Conservation (phyloP, 2,797 vertebrate genomes). For the Gymnothorax javanicus region DNA sequence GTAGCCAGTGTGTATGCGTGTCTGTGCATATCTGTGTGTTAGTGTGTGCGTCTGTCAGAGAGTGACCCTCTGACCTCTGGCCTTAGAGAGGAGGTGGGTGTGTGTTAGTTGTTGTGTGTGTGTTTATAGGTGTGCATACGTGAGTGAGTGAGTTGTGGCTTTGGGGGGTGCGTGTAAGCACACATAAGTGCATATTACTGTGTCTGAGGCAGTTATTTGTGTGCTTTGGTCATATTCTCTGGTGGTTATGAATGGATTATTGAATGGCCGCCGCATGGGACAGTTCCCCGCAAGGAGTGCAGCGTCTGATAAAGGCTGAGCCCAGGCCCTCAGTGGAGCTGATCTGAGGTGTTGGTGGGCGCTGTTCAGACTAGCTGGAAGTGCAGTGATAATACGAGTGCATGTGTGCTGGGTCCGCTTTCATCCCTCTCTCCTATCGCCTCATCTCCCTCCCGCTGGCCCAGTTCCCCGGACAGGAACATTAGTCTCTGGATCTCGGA, state of each 20-base stretch:
- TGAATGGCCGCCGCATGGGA: not conserved
- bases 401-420: slow-evolving; percentile 41
- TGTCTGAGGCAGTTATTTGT: not conserved
- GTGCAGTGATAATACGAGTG: slow-evolving; percentile 45
- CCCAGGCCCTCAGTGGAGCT: slow-evolving; percentile 20
- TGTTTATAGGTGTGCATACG: not conserved
- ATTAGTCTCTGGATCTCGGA: slow-evolving; percentile 63
- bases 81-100: slow-evolving; percentile 16
- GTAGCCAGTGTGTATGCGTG: not conserved
- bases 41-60: not conserved
- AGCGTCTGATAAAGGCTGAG: slow-evolving; percentile 28
- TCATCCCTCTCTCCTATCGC: slow-evolving; percentile 29
- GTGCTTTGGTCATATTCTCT: not conserved
- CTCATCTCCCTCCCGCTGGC: slow-evolving; percentile 59
- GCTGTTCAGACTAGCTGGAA: slow-evolving; percentile 45
- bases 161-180: not conserved
- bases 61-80: not conserved
- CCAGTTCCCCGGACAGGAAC: slow-evolving; percentile 60
- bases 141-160: not conserved
- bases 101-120: not conserved
- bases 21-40: not conserved
- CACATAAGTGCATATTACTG: not conserved
- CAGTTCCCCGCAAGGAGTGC: not conserved
- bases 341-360: slow-evolving; percentile 21
- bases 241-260: not conserved